These are phyloP conservation scores for Prosopocoilus inquinatus DNA, from an alignment of 2,888 invertebrate genomes.

Conservation along the genomic window DNA sequence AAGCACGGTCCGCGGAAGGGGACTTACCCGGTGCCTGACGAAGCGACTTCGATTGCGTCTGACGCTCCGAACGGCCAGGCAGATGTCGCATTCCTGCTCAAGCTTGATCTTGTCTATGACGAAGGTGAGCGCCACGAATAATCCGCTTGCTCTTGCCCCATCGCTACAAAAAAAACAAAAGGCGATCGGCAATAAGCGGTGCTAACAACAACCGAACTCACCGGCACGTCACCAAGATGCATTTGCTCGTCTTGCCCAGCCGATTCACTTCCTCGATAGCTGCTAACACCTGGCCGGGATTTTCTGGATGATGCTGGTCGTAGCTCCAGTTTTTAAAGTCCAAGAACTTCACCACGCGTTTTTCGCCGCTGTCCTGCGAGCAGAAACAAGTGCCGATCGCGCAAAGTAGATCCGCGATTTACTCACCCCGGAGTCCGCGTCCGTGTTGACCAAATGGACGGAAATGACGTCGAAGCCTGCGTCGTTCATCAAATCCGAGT, in stretches of 20 bases:
- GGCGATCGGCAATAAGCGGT: background rate
- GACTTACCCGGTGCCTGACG: slow-evolving; percentile 41
- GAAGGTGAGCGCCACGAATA: slow-evolving; percentile 50
- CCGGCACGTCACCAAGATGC: slow-evolving; percentile 48
- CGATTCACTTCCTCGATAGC: slow-evolving; percentile 45
- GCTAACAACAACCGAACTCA: slow-evolving; percentile 37
- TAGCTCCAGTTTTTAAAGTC: slow-evolving; percentile 42
- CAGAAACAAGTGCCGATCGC: background rate
- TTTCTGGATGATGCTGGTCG: slow-evolving; percentile 31
- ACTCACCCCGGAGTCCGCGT: background rate
- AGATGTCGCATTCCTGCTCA: slow-evolving; percentile 54
- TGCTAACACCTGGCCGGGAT: slow-evolving; percentile 38
- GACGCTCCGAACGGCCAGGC: slow-evolving; percentile 50
- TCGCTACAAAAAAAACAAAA: slow-evolving; percentile 40
- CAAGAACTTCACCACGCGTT: slow-evolving; percentile 32
- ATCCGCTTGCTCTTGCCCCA: slow-evolving; percentile 51
- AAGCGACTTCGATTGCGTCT: slow-evolving; percentile 50
- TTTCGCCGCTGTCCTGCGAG: background rate
- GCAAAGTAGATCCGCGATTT: background rate
- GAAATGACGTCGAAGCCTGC: background rate
- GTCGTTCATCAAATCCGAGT: background rate
- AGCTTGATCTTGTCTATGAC: slow-evolving; percentile 53
- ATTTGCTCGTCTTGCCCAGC: slow-evolving; percentile 39
- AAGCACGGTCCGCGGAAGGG: background rate
- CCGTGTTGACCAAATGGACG: background rate